A percentile compares a stretch with the other conserved stretches of the same genome.
Conservation (phyloP, 1,140 invertebrate genomes). For the Habropoda laboriosa region DNA sequence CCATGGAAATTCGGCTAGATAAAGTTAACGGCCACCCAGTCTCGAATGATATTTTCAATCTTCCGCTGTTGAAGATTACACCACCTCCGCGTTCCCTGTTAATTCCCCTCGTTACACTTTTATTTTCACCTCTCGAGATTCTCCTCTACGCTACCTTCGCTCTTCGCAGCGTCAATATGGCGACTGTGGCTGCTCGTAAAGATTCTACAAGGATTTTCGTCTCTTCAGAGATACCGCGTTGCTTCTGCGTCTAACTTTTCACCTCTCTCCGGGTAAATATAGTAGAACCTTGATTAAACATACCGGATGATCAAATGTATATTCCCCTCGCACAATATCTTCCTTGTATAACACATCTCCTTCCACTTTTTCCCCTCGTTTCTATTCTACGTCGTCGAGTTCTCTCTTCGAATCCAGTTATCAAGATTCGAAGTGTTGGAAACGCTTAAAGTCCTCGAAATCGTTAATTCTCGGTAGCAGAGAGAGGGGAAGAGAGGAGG, state of each 20-base stretch:
- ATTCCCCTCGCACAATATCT: too few relatives aligned
- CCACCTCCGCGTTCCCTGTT: not conserved
- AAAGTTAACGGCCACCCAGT: too few relatives aligned
- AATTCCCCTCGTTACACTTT: not conserved
- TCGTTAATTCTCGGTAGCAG: not conserved
- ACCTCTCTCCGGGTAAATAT: not conserved
- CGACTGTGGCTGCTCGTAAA: not conserved
- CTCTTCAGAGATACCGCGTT: not conserved
- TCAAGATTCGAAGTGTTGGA: not conserved
- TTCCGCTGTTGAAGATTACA: not conserved
- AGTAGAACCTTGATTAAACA: not conserved
- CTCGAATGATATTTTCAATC: constrained; percentile 31
- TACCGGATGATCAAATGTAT: too few relatives aligned
- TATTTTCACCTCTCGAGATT: not conserved
- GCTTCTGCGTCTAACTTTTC: not conserved
- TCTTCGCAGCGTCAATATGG: not conserved
- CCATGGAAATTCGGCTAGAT: constrained; percentile 44
- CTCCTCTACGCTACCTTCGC: too few relatives aligned
- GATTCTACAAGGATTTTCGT: not conserved
- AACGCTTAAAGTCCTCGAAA: not conserved
- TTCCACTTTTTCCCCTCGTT: too few relatives aligned
- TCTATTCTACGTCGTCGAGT: too few relatives aligned
- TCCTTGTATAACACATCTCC: too few relatives aligned
- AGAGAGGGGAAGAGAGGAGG: too few relatives aligned
- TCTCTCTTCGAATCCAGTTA: too few relatives aligned